Base-by-base conservation (phyloP, 2,888 invertebrate species). In the Drosophila histrio region DNA sequence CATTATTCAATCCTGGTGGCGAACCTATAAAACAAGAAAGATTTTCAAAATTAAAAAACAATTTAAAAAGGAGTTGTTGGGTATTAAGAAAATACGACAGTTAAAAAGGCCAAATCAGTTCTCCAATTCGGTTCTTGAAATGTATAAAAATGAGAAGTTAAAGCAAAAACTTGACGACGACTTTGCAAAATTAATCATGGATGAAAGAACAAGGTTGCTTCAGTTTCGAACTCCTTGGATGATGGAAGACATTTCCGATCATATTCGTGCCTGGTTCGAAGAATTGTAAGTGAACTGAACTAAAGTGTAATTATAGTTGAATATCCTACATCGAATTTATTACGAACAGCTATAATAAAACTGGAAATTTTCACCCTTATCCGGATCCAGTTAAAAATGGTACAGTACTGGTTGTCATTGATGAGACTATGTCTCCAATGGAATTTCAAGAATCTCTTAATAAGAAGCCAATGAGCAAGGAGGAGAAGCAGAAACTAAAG, bases 221-320 rank as follows among this genome's bases (percentile, higher is more conserved):
- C 87, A 92, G 59, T 88, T 93, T 0, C 88, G 92, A 5, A 91
- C 91, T 7, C 93, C 94, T 0, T 92, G 93, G 60, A 92, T 96
- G 77, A 94, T 95, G 91, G 96, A 96, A 86, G 94, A 95, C 70
- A 95, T 96, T 86, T 94, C 94, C 32, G 95, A 95, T 71, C 95
- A 96, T 89, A 94, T 96, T 67, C 92, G 96, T 26, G 94, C 93
- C 64, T 96, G 96, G 96, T 95, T 96, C 87, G 85, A 93, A 28
- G 91, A 94, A 73, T 95, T 95, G 94, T 94, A 94, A 81, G 80
- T 34, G 9, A 0, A 13, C 21, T 11, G 2, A 7, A 19, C 17
- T 24, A 26, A 13, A 13, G 30, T 17, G 15, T 3, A 5, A 6
- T 8, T 21, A 6, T 13, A 1, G n/a, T 43, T 26, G 28, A 15